Evolutionary conservation across 2,113 vertebrate species (phyloP).

Genomic region (Nothoprocta pentlandii): DNA sequence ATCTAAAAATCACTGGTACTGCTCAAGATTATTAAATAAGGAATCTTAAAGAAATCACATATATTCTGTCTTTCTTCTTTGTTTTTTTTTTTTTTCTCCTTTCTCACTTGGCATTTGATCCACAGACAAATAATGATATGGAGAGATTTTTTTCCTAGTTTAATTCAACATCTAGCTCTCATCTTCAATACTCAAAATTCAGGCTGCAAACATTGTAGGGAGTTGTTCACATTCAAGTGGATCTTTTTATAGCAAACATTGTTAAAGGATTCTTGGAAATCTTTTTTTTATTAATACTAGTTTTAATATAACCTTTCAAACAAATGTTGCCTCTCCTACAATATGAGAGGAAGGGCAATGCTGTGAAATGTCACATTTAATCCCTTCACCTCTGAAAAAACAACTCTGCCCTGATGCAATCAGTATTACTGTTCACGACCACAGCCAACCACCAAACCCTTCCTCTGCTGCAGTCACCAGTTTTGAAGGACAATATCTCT

Average conservation of each 20-base stretch:
- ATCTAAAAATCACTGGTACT: neutral
- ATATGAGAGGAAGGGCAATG: neutral
- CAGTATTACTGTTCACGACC: neutral
- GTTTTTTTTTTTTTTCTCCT: too few relatives aligned
- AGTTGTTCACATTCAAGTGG: neutral
- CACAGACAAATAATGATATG: neutral
- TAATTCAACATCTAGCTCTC: neutral
- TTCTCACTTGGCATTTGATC: neutral
- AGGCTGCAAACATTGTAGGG: neutral
- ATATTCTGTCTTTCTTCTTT: neutral
- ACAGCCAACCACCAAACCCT: neutral
- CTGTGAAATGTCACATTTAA: neutral
- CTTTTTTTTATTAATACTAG: neutral
- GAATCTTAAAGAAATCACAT: neutral
- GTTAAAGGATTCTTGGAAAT: neutral
- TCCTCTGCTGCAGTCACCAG: neutral
- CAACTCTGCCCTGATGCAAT: neutral
- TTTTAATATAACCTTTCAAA: neutral
- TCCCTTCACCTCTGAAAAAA: neutral
- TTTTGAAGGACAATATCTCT: neutral
- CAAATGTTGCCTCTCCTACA: neutral
- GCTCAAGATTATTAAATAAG: too few relatives aligned
- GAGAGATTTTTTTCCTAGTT: neutral
- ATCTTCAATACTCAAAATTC: neutral
- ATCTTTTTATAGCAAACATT: neutral